Conservation (phyloP, 2,113 vertebrate species). For the Entelurus aequoreus region DNA sequence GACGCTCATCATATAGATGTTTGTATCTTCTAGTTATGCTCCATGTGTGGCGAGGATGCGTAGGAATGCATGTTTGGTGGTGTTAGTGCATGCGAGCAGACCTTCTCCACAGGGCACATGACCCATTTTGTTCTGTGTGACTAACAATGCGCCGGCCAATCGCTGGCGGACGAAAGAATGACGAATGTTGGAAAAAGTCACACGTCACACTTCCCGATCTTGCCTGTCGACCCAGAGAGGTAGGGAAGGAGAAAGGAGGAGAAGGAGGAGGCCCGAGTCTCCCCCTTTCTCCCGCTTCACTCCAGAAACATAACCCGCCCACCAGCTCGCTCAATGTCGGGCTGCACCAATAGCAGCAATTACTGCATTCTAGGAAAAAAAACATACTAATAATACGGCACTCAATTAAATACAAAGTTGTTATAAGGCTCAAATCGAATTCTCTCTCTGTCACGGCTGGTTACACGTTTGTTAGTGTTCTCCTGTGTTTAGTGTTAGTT, state of each 20-base stretch:
- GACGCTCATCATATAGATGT: constrained; percentile 20
- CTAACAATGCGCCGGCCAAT: constrained; percentile 65
- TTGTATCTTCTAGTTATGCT: constrained; percentile 41
- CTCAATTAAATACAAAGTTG: not conserved
- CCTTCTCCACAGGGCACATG: constrained; percentile 63
- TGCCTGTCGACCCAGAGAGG: constrained; percentile 58
- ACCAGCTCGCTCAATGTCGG: constrained; percentile 47
- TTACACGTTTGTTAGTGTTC: too few species aligned
- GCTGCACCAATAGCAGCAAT: constrained; percentile 42
- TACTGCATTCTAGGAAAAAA: constrained; percentile 32
- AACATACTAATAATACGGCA: too few species aligned
- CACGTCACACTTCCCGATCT: constrained; percentile 50
- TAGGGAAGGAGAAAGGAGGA: constrained; percentile 16
- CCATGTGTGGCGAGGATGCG: constrained; percentile 41
- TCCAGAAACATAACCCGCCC: constrained; percentile 45
- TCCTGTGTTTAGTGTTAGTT: too few species aligned
- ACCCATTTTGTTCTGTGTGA: constrained; percentile 68
- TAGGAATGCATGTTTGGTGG: constrained; percentile 27
- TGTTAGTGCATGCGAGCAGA: constrained; percentile 45
- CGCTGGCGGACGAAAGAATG: constrained; percentile 43
- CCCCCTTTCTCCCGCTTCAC: constrained; percentile 16
- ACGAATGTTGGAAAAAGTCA: constrained; percentile 49
- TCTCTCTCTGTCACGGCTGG: too few species aligned
- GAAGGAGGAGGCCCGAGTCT: constrained; percentile 21
- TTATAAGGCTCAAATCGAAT: not conserved